phyloP scores from a whole-genome alignment of 2,797 vertebrate species.

The Euthynnus affinis region DNA sequence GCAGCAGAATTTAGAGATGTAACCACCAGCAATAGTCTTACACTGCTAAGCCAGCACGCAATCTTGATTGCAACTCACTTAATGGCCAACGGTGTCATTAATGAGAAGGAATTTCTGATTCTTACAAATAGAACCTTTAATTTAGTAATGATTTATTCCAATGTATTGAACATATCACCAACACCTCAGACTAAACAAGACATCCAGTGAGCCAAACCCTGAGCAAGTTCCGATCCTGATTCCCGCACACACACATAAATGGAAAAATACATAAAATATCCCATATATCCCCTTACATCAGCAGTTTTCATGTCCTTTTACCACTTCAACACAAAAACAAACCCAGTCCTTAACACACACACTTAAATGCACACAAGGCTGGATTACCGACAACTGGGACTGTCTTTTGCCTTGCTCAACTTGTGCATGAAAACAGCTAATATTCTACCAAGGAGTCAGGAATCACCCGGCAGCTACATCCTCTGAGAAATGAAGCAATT shows the following conservation, averaged over 20 bases:
- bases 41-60: no score
- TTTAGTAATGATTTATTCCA: no score
- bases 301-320: constrained; percentile 32
- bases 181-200: constrained; percentile 18
- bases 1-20: no score
- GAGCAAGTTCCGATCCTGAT: constrained; percentile 16
- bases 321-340: constrained; percentile 39
- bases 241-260: constrained; percentile 11
- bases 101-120: no score
- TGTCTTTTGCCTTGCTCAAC: constrained; percentile 58
- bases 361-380: constrained; percentile 36
- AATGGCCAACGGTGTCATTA: no score
- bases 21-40: no score
- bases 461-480: constrained; percentile 77
- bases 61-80: no score
- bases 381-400: constrained; percentile 66
- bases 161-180: no score
- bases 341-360: constrained; percentile 29
- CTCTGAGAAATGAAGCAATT: constrained; percentile 85
- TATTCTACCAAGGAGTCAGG: constrained; percentile 70
- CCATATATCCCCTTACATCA: constrained; percentile 33
- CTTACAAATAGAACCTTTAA: no score
- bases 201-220: constrained; percentile 35
- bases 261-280: constrained; percentile 29
- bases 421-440: constrained; percentile 75